Evolutionary conservation across 2,888 invertebrate species (phyloP), one percentile per base, ranked within the genome.

Genomic region (Rhingia rostrata): DNA sequence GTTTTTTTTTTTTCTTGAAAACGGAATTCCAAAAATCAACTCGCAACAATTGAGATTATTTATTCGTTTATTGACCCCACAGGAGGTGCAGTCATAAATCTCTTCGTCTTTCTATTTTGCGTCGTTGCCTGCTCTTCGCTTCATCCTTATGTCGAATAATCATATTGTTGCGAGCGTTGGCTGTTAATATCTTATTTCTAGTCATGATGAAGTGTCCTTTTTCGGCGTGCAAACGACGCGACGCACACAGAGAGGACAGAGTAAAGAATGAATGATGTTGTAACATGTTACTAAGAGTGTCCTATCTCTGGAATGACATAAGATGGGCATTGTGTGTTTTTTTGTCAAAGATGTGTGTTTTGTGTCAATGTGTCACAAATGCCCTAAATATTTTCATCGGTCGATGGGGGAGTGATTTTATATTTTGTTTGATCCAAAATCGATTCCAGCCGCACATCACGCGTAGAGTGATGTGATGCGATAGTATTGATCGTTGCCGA

Each of bases 21-120:
- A 64, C 79, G 53, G 37, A 75, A 70, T 84, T 84, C 80, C 49
- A 56, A 75, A 84, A 84, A 84, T 80, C 80, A 56, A 69, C 64
- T 56, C 41, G 32, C 30, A 56, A 74, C 84, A 80, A 74, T 84
- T 47, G 74, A 61, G 61, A 69, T 39, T 66, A 70, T 80, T 80
- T 84, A 84, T 80, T 69, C 84, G 80, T 84, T 84, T 84, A 84
- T 84, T 84, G 84, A 80, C 80, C 84, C 74, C 70, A 80, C 84
- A 80, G 84, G 74, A 80, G 74, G 79, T 84, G 80, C 45, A 58
- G 60, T 66, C 80, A 66, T 84, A 80, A 80, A 84, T 84, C 80
- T 84, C 69, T 51, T 73, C 39, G 49, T 64, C 49, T 6, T 47
- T 45, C 14, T 53, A 14, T 43, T 79, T 60, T 35, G 43, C 69